Conservation (phyloP, 2,113 vertebrate genomes). For the Ptilorrhoa leucosticta region DNA sequence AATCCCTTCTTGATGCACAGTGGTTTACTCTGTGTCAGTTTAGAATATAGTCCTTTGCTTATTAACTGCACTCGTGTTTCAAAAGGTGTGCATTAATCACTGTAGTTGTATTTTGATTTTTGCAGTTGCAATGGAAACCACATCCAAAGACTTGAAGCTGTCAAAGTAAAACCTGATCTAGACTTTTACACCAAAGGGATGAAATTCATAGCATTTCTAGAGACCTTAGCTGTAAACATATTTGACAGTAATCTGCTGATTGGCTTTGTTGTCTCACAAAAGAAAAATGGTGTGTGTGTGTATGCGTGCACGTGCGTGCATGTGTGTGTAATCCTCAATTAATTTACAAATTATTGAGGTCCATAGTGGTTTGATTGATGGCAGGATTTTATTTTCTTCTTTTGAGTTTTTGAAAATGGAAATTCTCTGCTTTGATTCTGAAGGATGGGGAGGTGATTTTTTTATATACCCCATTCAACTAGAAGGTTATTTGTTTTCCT, state of each 20-base stretch:
- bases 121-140: conserved; percentile 14
- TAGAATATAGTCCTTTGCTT: conserved; percentile 12
- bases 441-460: neutral
- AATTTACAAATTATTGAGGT: conserved; percentile 63
- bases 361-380: neutral
- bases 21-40: neutral
- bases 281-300: neutral
- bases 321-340: conserved; percentile 49
- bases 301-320: fast-evolving
- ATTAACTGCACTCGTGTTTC: conserved; percentile 19
- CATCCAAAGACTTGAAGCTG: conserved; percentile 36
- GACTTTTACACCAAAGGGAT: conserved; percentile 41
- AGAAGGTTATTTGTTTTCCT: conserved; percentile 9
- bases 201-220: conserved; percentile 35
- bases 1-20: neutral
- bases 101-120: conserved; percentile 3
- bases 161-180: conserved; percentile 43
- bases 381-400: conserved; percentile 23
- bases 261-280: conserved; percentile 50
- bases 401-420: neutral
- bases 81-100: neutral
- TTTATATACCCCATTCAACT: neutral
- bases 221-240: conserved; percentile 33
- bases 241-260: conserved; percentile 55
- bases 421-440: neutral